Evolutionary conservation across 1,140 invertebrate genomes (phyloP).

Genomic region (Nephotettix cincticeps): DNA sequence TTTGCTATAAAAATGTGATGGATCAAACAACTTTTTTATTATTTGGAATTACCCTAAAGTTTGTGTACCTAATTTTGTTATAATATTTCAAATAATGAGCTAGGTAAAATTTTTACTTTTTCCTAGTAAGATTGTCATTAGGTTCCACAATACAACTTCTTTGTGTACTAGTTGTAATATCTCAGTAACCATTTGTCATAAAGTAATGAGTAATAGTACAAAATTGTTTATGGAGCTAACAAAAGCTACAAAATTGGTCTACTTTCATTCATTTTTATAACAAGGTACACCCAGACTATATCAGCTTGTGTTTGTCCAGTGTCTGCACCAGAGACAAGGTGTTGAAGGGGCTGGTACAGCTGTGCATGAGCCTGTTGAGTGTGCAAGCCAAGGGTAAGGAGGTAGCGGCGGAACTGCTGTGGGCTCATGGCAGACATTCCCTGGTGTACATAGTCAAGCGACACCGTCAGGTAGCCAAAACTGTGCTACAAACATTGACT

Average conservation of each 20-base stretch:
- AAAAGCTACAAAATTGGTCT: conserved; percentile 9
- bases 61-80: too few species aligned
- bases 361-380: conserved; percentile 54
- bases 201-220: not conserved
- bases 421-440: conserved; percentile 52
- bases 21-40: too few species aligned
- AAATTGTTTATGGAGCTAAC: conserved; percentile 26
- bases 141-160: too few species aligned
- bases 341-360: conserved; percentile 53
- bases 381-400: conserved; percentile 45
- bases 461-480: conserved; percentile 48
- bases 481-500: conserved; percentile 51
- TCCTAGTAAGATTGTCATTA: too few species aligned
- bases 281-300: too few species aligned
- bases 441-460: conserved; percentile 53
- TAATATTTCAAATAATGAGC: too few species aligned
- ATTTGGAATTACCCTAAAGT: too few species aligned
- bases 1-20: too few species aligned
- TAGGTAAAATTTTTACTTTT: too few species aligned
- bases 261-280: too few species aligned
- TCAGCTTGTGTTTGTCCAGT: conserved; percentile 40
- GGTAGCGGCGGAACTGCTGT: conserved; percentile 44
- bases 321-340: conserved; percentile 54
- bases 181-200: too few species aligned
- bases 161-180: too few species aligned